A percentile compares a stretch with the other conserved stretches of the same genome.
These are phyloP conservation scores for Ecdyonurus torrentis DNA, from an alignment of 2,888 invertebrate species.

Conservation along the genomic window DNA sequence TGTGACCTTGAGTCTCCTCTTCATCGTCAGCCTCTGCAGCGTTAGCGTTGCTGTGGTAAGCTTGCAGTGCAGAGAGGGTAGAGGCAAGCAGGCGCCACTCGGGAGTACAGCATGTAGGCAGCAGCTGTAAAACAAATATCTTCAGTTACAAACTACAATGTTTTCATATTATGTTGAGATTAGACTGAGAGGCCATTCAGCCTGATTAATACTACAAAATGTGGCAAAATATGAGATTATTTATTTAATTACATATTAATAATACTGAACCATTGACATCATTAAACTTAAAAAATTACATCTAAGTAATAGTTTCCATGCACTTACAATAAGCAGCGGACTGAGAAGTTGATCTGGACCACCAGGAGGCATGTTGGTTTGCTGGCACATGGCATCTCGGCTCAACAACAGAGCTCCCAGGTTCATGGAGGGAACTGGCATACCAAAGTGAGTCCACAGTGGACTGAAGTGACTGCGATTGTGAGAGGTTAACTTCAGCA, in stretches of 20 bases:
- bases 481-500: background rate
- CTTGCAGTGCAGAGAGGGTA: background rate
- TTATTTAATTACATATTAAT: no score
- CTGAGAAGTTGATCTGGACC: slow-evolving; percentile 1
- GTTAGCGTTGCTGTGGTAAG: background rate
- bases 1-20: background rate
- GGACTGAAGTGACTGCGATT: background rate
- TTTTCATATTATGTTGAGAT: no score
- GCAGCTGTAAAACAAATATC: background rate
- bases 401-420: background rate
- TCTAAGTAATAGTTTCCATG: no score
- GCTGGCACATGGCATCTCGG: slow-evolving; percentile 1
- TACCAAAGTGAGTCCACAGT: background rate
- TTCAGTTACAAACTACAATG: no score
- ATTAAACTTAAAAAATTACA: no score
- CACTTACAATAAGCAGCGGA: background rate
- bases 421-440: background rate
- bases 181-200: no score
- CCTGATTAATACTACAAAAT: no score
- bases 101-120: background rate
- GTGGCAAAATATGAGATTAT: no score
- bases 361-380: background rate
- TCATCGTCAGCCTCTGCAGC: background rate
- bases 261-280: no score
- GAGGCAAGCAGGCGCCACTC: background rate